Evolutionary conservation across 2,113 vertebrate genomes (phyloP).

Genomic region (Hydropotes inermis): DNA sequence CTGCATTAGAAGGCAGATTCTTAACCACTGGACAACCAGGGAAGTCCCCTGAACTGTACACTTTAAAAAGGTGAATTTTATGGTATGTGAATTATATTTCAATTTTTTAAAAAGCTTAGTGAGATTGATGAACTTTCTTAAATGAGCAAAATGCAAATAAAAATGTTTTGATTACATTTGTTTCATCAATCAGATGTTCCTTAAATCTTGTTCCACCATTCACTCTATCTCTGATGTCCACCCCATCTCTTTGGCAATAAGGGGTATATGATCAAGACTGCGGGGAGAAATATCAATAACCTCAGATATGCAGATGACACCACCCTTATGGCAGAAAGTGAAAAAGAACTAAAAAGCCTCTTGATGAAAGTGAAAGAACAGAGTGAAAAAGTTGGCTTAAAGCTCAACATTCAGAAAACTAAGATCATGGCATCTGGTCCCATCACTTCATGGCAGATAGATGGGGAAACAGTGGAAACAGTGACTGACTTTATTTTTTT

Average conservation of each 20-base stretch:
- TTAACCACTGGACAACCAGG: not conserved
- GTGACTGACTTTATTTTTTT: not conserved
- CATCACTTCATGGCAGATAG: not conserved
- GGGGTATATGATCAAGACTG: not conserved
- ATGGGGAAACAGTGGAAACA: not conserved
- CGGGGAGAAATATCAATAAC: not conserved
- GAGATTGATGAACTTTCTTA: not conserved
- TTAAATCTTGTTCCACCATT: not conserved
- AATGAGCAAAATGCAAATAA: slow-evolving; percentile 10
- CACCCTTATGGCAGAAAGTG: not conserved
- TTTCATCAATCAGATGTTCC: not conserved
- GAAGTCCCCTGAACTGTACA: not conserved
- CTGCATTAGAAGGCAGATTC: not conserved
- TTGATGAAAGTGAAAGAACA: not conserved
- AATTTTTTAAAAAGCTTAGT: not conserved
- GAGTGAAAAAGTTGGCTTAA: not conserved
- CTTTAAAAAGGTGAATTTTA: not conserved
- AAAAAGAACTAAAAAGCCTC: not conserved
- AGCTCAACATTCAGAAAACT: not conserved
- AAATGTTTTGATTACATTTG: not conserved
- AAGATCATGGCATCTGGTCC: not conserved
- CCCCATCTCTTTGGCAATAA: not conserved
- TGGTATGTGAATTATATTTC: not conserved
- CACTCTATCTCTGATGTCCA: not conserved
- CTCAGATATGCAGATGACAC: not conserved